Evolutionary conservation across 2,113 vertebrate genomes (phyloP), one percentile per base, ranked within the genome.

Genomic region (Serilophus lunatus): DNA sequence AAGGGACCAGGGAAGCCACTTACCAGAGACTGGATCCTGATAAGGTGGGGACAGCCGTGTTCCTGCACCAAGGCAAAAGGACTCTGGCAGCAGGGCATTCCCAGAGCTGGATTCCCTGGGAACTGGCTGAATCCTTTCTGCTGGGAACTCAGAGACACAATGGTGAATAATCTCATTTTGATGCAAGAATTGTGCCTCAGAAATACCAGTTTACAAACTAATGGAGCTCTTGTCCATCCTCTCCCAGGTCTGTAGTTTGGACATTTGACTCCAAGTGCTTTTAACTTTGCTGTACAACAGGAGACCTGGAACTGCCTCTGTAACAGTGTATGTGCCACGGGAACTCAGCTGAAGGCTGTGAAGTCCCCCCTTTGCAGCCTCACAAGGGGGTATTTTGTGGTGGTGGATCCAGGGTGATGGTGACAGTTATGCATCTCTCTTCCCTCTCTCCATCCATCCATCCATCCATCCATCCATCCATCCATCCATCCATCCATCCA

Each of bases 31-130:
- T 44, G 82, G 45, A 59, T 23, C 12, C 65, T n/a, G 79, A 7
- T 8, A n/a, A 2, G 6, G 11, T 64, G 36, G 71, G 66, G 60
- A 13, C 66, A 35, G 36, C 36, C 0, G 0, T 24, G 82, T 29
- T 81, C 68, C 80, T 47, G 56, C 44, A 17, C 23, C 5, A 0
- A 45, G 79, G 50, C 44, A 25, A 6, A 36, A 44, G 36, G 71
- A 74, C 64, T 40, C n/a, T 38, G 63, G 35, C 60, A 60, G 51
- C 5, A 23, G 13, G 24, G 42, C 4, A 4, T 44, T 24, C 57
- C 36, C 59, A 24, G 29, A 13, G 59, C 45, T 24, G 2, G 44
- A 45, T n/a, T 47, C 56, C 78, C 42, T 3, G 29, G 61, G 29
- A 79, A 28, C 77, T 54, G 25, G 4, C 18, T 57, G 61, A 56